Percentiles rank a stretch among this genome's conserved stretches.
These are phyloP conservation scores for Eumaeus atala DNA, from an alignment of 1,140 invertebrate species.

Conservation along the genomic window DNA sequence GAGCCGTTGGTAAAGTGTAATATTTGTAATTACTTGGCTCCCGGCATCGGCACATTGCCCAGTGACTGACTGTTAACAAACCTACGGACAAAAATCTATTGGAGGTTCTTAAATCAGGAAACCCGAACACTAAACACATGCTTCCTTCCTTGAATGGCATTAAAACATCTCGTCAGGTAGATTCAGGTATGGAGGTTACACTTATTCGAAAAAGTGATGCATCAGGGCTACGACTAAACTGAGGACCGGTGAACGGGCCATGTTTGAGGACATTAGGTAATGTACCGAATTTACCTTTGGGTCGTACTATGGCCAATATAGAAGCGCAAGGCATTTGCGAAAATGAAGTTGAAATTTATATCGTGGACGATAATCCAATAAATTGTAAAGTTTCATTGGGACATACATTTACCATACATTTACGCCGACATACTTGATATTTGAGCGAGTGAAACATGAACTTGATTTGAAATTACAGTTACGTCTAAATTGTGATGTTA, in stretches of 20 bases:
- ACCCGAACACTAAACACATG: neutral
- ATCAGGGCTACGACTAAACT: neutral
- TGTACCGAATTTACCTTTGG: neutral
- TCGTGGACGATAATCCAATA: conserved; percentile 8
- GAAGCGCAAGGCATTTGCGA: conserved; percentile 8
- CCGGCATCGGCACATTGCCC: neutral
- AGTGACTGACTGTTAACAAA: no score
- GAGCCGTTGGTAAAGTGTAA: neutral
- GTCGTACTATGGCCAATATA: neutral
- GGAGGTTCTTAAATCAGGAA: neutral
- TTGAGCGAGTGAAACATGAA: conserved; percentile 14
- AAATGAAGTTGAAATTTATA: conserved; percentile 7
- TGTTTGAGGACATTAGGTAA: neutral
- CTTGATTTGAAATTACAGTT: no score
- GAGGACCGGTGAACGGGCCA: neutral
- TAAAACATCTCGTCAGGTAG: neutral
- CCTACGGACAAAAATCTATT: neutral
- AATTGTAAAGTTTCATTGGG: conserved; percentile 9
- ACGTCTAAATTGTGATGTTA: no score
- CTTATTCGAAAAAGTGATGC: conserved; percentile 1
- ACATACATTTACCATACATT: conserved; percentile 19
- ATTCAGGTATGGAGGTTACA: conserved; percentile 14
- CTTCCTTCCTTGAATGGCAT: neutral
- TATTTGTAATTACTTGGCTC: neutral
- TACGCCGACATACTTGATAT: conserved; percentile 19